A percentile compares a stretch with the other conserved stretches of the same genome.
Evolutionary conservation across 64 coral and sea anemone species (phyloP).

Genomic region (Pocillopora verrucosa): DNA sequence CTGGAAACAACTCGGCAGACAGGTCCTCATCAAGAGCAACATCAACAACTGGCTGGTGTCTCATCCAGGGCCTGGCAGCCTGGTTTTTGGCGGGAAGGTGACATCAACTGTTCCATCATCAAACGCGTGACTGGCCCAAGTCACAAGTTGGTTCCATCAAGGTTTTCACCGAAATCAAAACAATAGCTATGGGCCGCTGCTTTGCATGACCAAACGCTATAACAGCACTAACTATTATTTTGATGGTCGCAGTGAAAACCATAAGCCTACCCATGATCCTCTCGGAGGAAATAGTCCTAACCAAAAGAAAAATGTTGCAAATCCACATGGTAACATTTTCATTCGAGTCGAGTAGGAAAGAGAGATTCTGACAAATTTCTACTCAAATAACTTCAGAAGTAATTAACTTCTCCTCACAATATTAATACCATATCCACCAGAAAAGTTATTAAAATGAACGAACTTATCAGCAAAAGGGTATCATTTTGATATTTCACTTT

Average conservation of each 20-base stretch:
- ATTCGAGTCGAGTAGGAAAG: too few relatives aligned
- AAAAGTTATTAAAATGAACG: too few relatives aligned
- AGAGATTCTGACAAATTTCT: too few relatives aligned
- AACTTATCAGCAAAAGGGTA: too few relatives aligned
- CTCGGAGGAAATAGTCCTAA: background rate
- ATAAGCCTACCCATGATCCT: conserved; percentile 25
- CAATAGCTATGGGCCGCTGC: background rate
- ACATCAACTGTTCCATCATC: conserved; percentile 6
- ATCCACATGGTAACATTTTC: too few relatives aligned
- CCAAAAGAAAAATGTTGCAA: too few relatives aligned
- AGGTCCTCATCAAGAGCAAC: conserved; percentile 28
- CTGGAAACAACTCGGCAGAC: conserved; percentile 43
- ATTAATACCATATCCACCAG: too few relatives aligned
- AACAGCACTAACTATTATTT: background rate
- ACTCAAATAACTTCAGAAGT: too few relatives aligned
- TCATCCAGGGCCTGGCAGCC: background rate
- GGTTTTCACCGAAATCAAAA: background rate
- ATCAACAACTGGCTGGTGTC: conserved; percentile 18
- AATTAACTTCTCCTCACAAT: too few relatives aligned
- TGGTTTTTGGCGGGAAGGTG: conserved; percentile 10
- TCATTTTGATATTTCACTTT: too few relatives aligned
- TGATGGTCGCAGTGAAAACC: background rate
- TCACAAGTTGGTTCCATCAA: background rate
- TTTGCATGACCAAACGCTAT: background rate
- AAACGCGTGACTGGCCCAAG: conserved; percentile 7